Evolutionary conservation across 2,888 invertebrate species (phyloP).

Genomic region (Drosophila lutescens): DNA sequence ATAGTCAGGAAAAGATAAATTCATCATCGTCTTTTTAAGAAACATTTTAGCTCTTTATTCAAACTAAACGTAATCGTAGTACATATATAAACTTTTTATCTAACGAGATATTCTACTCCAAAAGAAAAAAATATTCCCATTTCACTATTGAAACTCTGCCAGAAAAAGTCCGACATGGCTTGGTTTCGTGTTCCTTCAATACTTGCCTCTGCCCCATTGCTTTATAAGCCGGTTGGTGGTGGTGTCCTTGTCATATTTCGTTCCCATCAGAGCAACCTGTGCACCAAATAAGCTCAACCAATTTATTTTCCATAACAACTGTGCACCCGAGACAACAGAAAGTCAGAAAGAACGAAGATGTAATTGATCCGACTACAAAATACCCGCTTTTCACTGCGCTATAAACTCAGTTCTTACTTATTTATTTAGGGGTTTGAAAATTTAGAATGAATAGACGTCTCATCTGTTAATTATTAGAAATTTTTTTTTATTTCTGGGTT

Average conservation of each 20-base stretch:
- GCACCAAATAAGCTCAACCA: slow-evolving; percentile 62
- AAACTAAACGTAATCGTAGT: background rate
- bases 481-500: too few species aligned
- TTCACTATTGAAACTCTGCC: background rate
- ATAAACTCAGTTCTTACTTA: background rate
- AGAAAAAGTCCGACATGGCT: too few species aligned
- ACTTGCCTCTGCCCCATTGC: background rate
- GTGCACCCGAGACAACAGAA: slow-evolving; percentile 19
- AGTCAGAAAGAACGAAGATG: background rate
- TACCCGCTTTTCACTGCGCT: background rate
- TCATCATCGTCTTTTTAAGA: too few species aligned
- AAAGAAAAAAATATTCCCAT: background rate
- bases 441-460: too few species aligned
- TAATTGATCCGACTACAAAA: background rate
- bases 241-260: slow-evolving; percentile 32
- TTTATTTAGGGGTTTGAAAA: too few species aligned
- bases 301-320: slow-evolving; percentile 73
- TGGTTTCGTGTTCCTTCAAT: background rate
- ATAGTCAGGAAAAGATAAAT: background rate
- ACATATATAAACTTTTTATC: background rate
- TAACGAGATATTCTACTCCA: background rate
- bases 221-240: background rate
- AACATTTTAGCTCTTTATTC: background rate
- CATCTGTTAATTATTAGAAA: too few species aligned
- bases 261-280: slow-evolving; percentile 53